phyloP scores from a whole-genome alignment of 2,797 vertebrate species.

The Pseudomugil tenellus region DNA sequence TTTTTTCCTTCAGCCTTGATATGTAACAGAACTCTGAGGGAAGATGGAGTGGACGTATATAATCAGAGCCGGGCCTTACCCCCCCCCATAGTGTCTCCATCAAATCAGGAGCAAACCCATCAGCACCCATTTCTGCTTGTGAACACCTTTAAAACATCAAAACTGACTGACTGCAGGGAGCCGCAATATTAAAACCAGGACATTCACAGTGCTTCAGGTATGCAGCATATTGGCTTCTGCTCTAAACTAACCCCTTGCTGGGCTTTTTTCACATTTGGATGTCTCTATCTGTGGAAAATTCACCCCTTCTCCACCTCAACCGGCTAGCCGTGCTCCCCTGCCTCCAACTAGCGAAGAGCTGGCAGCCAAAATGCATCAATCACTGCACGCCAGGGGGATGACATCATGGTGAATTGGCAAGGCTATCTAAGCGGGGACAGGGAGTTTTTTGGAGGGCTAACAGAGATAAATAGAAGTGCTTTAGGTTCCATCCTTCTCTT shows the following conservation, averaged over 20 bases:
- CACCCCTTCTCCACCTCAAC: constrained; percentile 51
- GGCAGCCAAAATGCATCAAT: constrained; percentile 82
- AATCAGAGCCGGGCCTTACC: constrained; percentile 66
- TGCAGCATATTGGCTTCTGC: constrained; percentile 34
- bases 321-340: constrained; percentile 49
- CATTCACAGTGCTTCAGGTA: constrained; percentile 46
- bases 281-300: constrained; percentile 78
- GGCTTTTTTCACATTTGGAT: constrained; percentile 67
- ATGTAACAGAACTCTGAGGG: constrained; percentile 70
- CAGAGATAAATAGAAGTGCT: constrained; percentile 80
- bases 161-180: constrained; percentile 59
- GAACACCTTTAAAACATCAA: constrained; percentile 68
- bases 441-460: constrained; percentile 69
- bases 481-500: constrained; percentile 70
- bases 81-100: constrained; percentile 53
- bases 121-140: constrained; percentile 36
- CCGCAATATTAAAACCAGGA: constrained; percentile 40
- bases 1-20: constrained; percentile 58
- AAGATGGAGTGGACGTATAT: constrained; percentile 67
- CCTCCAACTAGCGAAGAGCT: constrained; percentile 53
- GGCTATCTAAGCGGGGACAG: constrained; percentile 78
- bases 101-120: constrained; percentile 47
- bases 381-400: constrained; percentile 77
- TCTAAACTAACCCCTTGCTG: constrained; percentile 67
- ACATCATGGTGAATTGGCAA: constrained; percentile 84